phyloP scores from a whole-genome alignment of 2,113 vertebrate genomes.

The Bagarius yarrelli region DNA sequence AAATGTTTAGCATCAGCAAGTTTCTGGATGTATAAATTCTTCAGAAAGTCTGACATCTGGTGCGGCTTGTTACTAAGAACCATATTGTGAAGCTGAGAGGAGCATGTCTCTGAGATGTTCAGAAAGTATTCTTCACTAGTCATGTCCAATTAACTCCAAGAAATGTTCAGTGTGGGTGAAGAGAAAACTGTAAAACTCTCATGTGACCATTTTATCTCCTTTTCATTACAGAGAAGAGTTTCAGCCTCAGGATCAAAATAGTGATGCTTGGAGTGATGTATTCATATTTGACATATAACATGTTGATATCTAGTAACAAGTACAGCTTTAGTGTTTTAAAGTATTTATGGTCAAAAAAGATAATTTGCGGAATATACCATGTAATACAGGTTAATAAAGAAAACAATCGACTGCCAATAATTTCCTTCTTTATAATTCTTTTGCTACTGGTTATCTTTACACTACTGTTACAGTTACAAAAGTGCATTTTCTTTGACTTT shows the following conservation, averaged over 20 bases:
- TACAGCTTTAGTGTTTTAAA: background rate
- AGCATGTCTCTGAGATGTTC: background rate
- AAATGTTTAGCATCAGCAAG: conserved; percentile 4
- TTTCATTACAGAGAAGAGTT: background rate
- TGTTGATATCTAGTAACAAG: background rate
- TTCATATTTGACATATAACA: too few species aligned
- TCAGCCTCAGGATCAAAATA: background rate
- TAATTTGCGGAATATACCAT: background rate
- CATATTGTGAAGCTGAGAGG: conserved; percentile 32
- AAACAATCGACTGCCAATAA: background rate
- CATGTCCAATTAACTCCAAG: conserved; percentile 31
- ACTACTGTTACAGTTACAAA: background rate
- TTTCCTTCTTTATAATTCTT: background rate
- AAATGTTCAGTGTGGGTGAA: background rate
- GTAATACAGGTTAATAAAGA: background rate
- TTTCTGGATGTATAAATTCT: conserved; percentile 6
- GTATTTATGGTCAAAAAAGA: background rate
- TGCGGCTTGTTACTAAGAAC: background rate
- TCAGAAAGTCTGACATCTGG: conserved; percentile 3
- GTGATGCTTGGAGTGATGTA: background rate
- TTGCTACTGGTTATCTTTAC: background rate
- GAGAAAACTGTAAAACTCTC: background rate
- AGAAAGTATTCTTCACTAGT: conserved; percentile 13
- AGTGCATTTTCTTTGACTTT: background rate
- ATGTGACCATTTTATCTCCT: background rate